Evolutionary conservation across 2,113 vertebrate species (phyloP), one percentile per base, ranked within the genome.

Genomic region (Lethenteron camtschaticum): DNA sequence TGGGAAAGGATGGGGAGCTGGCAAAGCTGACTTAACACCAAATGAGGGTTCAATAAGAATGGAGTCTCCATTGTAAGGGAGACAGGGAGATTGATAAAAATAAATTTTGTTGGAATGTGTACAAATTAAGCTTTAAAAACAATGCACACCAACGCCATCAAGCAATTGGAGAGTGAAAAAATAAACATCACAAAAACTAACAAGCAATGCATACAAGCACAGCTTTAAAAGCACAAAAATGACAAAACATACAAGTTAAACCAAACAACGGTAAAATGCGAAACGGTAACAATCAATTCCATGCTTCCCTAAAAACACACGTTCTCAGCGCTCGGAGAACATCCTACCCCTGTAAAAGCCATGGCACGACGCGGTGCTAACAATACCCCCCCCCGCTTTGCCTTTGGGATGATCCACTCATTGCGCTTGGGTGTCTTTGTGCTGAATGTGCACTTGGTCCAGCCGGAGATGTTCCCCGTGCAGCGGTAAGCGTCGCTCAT

Each of bases 371-470:
- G 41, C 41, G 41, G 5, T 41, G 41, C 41, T 41, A 41, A 41
- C 41, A 41, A 41, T 41, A 41, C 24, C 24, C 3, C 24, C 41
- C 41, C 6, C 41, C 41, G 41, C 41, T 41, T 41, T 41, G 96
- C 94, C 85, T 95, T 90, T 1, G 92, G 92, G 69, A 75, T 88
- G 12, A 85, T 72, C 89, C 90, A 99, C 60, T 92, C 87, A 69
- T 85, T 89, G 68, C 88, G 84, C 70, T 71, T 73, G 12, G 94
- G 94, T 2, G 73, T 84, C 76, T 83, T 77, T 0, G 83, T 95
- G 81, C 83, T 96, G 76, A 83, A 83, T 74, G 89, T 85, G 16
- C 94, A 99, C 76, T 96, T 99, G 11, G 94, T 99, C 94, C 94
- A 99, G 71, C 87, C 87, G 10, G 90, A 95, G 73, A 99, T 86